Percentiles rank a stretch among this genome's conserved stretches.
Conservation (phyloP, 1,140 invertebrate species). For the Tetramorium simillimum region DNA sequence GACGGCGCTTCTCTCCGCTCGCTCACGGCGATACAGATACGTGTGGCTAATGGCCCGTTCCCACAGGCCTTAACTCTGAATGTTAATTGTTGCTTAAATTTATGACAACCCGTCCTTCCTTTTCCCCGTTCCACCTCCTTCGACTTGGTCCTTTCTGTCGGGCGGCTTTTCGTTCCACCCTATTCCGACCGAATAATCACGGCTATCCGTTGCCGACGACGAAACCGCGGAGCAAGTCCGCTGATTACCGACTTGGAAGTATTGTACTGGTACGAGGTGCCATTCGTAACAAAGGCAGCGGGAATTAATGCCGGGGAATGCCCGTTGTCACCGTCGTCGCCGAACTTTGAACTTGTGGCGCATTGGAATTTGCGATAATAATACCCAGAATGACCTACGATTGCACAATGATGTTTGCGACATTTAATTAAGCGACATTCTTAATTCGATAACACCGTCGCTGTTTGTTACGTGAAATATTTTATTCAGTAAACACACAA, state of each 20-base stretch:
- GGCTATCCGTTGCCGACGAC: slow-evolving; percentile 74
- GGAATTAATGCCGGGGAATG: not conserved
- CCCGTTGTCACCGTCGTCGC: slow-evolving; percentile 24
- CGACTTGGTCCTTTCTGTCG: slow-evolving; percentile 59
- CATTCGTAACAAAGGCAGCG: not conserved
- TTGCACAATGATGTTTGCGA: slow-evolving; percentile 39
- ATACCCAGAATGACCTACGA: not conserved
- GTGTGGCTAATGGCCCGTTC: slow-evolving; percentile 70
- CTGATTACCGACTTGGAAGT: slow-evolving; percentile 73
- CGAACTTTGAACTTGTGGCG: slow-evolving; percentile 42
- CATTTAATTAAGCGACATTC: slow-evolving; percentile 40
- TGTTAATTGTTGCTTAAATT: slow-evolving; percentile 85
- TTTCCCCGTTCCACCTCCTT: slow-evolving; percentile 34
- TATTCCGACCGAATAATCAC: slow-evolving; percentile 71
- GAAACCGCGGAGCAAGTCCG: slow-evolving; percentile 75
- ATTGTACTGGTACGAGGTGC: not conserved
- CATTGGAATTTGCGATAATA: not conserved
- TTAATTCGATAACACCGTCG: slow-evolving; percentile 34
- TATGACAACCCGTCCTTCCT: slow-evolving; percentile 79
- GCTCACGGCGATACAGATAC: slow-evolving; percentile 76
- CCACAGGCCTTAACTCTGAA: slow-evolving; percentile 77
- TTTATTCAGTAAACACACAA: not conserved
- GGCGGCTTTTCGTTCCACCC: slow-evolving; percentile 55
- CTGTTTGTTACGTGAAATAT: not conserved
- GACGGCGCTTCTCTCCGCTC: slow-evolving; percentile 33